Conservation (phyloP, 2,888 invertebrate species). For the Baronia brevicornis region DNA sequence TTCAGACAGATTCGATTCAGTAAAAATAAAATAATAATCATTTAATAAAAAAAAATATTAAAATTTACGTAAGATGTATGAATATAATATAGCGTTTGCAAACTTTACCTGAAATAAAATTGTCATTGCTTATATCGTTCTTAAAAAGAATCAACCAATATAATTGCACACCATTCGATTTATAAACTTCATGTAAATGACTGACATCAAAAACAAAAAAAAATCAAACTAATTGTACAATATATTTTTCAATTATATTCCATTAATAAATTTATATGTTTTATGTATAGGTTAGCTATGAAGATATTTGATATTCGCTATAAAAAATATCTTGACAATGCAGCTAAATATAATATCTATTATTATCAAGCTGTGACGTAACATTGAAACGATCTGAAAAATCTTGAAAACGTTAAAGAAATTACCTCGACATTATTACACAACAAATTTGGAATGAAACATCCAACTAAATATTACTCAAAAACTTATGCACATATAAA, state of each 20-base stretch:
- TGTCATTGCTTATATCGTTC: not conserved
- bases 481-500: slow-evolving; percentile 6
- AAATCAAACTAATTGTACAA: not conserved
- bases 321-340: slow-evolving; percentile 2
- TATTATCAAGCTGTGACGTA: slow-evolving; percentile 12
- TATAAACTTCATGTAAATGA: slow-evolving; percentile 4
- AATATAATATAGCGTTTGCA: no score
- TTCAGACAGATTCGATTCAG: no score
- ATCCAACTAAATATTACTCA: not conserved
- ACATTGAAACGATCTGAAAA: slow-evolving; percentile 11
- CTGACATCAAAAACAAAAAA: slow-evolving; percentile 2
- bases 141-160: slow-evolving; percentile 6
- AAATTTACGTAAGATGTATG: not conserved
- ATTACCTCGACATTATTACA: slow-evolving; percentile 1
- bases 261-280: not conserved
- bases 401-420: slow-evolving; percentile 5
- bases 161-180: slow-evolving; percentile 23
- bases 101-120: no score
- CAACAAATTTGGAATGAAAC: slow-evolving; percentile 2
- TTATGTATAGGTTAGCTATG: slow-evolving; percentile 1
- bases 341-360: slow-evolving; percentile 9
- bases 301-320: no score
- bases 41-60: not conserved
- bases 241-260: no score
- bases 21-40: not conserved